Conservation (phyloP, 2,888 invertebrate genomes). For the Plebejus melissa region DNA sequence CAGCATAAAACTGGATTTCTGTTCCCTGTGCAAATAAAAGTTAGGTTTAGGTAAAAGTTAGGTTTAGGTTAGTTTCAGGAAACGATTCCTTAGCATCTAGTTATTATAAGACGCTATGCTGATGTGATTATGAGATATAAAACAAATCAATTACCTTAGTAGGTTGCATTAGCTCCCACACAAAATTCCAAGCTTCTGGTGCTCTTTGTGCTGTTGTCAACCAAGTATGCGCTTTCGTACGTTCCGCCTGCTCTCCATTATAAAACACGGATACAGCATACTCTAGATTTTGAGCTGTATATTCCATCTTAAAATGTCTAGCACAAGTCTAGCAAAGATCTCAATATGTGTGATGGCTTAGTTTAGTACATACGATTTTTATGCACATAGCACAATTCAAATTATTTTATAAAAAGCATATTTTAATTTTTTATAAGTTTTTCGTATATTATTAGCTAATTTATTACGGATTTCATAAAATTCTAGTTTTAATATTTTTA, state of each 20-base stretch:
- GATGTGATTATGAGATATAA: background rate
- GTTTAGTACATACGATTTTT: background rate
- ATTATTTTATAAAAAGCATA: background rate
- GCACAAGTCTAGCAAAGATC: constrained; percentile 52
- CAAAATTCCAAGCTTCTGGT: constrained; percentile 94
- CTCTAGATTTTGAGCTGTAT: constrained; percentile 82
- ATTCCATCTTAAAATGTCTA: constrained; percentile 70
- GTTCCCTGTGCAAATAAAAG: constrained; percentile 77
- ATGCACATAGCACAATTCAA: background rate
- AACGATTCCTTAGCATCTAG: background rate
- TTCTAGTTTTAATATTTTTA: background rate
- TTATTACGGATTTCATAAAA: background rate
- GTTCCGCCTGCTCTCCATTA: constrained; percentile 79
- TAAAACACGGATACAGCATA: constrained; percentile 85
- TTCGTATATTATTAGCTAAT: background rate
- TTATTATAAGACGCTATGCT: background rate
- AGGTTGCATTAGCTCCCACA: constrained; percentile 92
- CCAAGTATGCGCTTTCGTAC: constrained; percentile 91
- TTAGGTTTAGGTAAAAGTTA: background rate
- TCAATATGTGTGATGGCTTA: background rate
- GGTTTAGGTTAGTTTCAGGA: too few relatives aligned
- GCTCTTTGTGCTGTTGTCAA: constrained; percentile 91
- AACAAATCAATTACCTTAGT: constrained; percentile 81
- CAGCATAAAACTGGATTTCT: constrained; percentile 96
- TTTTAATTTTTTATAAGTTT: background rate